phyloP scores from a whole-genome alignment of 1,140 invertebrate genomes.

The Drosophila pallidifrons region DNA sequence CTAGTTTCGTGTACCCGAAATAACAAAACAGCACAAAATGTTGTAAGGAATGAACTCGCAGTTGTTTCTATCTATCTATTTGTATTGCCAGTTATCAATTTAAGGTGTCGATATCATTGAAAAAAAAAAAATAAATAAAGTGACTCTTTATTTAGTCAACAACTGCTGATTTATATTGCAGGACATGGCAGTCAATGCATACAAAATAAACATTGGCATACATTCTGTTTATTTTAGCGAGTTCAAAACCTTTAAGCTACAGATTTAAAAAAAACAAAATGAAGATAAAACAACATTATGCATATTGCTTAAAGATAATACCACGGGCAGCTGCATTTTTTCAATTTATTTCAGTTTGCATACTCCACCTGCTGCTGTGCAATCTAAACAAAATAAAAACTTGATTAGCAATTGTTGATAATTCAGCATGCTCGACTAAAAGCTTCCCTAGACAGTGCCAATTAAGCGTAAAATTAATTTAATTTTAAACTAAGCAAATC shows the following conservation, averaged over 20 bases:
- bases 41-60: not conserved
- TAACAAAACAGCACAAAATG: not conserved
- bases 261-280: not conserved
- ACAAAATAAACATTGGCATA: not conserved
- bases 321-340: not conserved
- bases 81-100: not conserved
- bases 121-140: too few relatives aligned
- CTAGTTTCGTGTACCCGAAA: not conserved
- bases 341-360: not conserved
- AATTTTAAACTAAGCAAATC: not conserved
- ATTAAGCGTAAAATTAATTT: not conserved
- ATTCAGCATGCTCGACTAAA: not conserved
- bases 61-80: not conserved
- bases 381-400: slow-evolving; percentile 1
- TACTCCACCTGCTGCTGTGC: not conserved
- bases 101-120: not conserved
- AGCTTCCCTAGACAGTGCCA: not conserved
- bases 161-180: not conserved
- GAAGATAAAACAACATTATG: not conserved
- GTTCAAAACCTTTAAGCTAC: too few relatives aligned
- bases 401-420: not conserved
- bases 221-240: not conserved
- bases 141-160: not conserved
- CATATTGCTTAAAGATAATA: not conserved
- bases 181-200: not conserved